These are phyloP conservation scores for Torymus auratus DNA, from an alignment of 2,888 invertebrate genomes.

Conservation along the genomic window DNA sequence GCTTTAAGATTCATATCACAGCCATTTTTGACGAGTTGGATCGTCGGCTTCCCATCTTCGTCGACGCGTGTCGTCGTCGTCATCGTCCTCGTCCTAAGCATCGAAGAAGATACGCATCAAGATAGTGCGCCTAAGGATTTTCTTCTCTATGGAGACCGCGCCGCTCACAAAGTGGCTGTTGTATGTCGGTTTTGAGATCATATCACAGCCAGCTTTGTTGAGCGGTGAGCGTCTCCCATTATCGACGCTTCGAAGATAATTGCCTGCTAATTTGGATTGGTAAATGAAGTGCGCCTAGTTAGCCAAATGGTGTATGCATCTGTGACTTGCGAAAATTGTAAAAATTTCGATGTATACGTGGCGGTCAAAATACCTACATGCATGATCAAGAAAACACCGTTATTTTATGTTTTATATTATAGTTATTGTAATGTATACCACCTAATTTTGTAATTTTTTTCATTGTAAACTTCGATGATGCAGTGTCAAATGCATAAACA, in stretches of 20 bases:
- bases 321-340: too few relatives aligned
- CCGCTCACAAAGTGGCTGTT: constrained; percentile 95
- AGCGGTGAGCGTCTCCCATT: constrained; percentile 81
- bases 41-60: constrained; percentile 77
- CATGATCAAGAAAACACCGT: too few relatives aligned
- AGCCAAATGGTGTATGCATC: too few relatives aligned
- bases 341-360: too few relatives aligned
- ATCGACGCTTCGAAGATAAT: background rate
- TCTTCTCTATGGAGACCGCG: constrained; percentile 79
- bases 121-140: constrained; percentile 73
- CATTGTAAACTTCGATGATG: too few relatives aligned
- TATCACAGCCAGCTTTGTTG: constrained; percentile 98
- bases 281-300: too few relatives aligned
- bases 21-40: constrained; percentile 96
- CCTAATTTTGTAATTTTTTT: too few relatives aligned
- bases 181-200: constrained; percentile 80
- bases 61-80: background rate
- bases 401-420: too few relatives aligned
- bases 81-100: background rate
- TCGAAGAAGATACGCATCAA: background rate
- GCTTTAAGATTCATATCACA: constrained; percentile 86
- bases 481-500: too few relatives aligned
- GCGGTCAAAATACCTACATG: too few relatives aligned
- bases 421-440: too few relatives aligned
- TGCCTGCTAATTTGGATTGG: too few relatives aligned